Base-by-base conservation (phyloP, 2,113 vertebrate genomes). In the Tachycineta bicolor region DNA sequence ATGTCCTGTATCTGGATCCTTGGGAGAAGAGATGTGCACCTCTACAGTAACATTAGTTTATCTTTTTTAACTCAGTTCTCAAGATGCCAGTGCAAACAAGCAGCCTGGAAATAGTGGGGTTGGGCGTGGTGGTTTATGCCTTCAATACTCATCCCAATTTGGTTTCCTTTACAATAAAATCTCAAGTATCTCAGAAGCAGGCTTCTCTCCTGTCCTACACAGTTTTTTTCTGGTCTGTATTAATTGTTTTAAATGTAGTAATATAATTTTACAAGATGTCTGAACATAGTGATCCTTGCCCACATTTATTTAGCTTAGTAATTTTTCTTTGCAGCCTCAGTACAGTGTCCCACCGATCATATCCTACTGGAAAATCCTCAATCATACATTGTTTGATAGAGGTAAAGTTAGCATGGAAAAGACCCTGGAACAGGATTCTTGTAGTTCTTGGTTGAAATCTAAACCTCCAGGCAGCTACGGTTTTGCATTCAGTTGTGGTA, bases 121-220 rank as follows among this genome's bases (percentile, higher is more conserved):
- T 37, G 37, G 37, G 37, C 8, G 37, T 37, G 18, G 18, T 19
- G 52, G 37, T 37, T 19, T n/a, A 11, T 34, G 12, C 3, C 5
- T 81, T 59, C 53, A 76, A 50, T 18, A 50, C 5, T 64, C 25
- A 34, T 39, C 23, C 7, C 15, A 15, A 13, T 64, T 18, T 74
- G 9, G 2, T 73, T 80, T 73, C 25, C 34, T 26, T 21, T 55
- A 26, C 16, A 75, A 8, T 7, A 69, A 68, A 82, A 78, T 79
- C 46, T n/a, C 17, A 41, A 44, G 25, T 20, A 13, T 25, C 6
- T 20, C 31, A 70, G 19, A 28, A 56, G 3, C 21, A 84, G 21
- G 3, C 11, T 71, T 58, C 43, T 53, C 29, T 43, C 11, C 7
- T 37, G 5, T 34, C 6, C 28, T 44, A 34, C 0, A 0, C 4